Evolutionary conservation across 1,140 invertebrate genomes (phyloP).

Genomic region (Trissolcus basalis): DNA sequence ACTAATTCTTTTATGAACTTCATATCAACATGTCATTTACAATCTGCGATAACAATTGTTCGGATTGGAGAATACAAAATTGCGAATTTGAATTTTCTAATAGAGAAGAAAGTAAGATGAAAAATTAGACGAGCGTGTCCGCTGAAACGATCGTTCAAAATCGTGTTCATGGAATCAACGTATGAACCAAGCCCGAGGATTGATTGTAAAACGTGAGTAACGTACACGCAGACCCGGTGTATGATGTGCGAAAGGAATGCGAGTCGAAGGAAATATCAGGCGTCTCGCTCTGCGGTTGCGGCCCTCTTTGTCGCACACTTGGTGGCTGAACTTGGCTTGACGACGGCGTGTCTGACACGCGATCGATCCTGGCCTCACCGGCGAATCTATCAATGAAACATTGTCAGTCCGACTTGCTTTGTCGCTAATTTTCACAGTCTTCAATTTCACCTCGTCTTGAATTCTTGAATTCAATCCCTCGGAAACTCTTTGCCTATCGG

Average conservation of each 20-base stretch:
- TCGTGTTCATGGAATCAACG: not conserved
- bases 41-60: too few relatives aligned
- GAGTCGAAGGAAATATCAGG: constrained; percentile 23
- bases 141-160: not conserved
- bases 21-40: too few relatives aligned
- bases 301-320: constrained; percentile 34
- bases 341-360: constrained; percentile 36
- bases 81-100: too few relatives aligned
- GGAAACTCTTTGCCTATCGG: not conserved
- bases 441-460: not conserved
- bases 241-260: constrained; percentile 40
- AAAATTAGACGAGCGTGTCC: too few relatives aligned
- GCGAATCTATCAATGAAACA: constrained; percentile 23
- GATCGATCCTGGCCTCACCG: constrained; percentile 26
- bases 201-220: constrained; percentile 29
- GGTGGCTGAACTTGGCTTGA: constrained; percentile 45
- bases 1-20: too few relatives aligned
- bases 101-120: too few relatives aligned
- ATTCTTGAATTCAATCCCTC: not conserved
- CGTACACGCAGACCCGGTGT: constrained; percentile 7
- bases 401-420: not conserved
- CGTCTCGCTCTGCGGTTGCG: constrained; percentile 26
- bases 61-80: too few relatives aligned
- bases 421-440: not conserved
- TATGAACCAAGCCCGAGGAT: constrained; percentile 4